Evolutionary conservation across 2,113 vertebrate species (phyloP), one percentile per base, ranked within the genome.

Genomic region (Xiphorhynchus elegans): DNA sequence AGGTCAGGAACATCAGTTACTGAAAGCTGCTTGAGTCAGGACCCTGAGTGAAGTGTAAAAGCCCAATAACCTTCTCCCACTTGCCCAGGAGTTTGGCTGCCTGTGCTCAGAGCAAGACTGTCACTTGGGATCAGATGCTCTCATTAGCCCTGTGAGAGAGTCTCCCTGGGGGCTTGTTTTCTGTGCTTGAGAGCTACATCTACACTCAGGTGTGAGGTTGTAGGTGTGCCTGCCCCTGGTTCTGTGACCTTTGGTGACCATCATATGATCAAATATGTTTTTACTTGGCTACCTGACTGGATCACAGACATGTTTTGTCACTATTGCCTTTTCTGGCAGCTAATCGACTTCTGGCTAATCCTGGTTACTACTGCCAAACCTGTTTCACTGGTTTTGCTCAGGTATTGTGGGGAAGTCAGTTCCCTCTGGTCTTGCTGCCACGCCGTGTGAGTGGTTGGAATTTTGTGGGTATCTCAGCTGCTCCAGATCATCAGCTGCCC

Each of bases 31-130:
- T 70, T 50, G 17, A 15, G 10, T 8, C 3, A 8, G 50, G 31
- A 29, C 19, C 9, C 18, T 0, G 0, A 12, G 46, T 2, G 56
- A 79, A 40, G 52, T 6, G 2, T 33, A 29, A 50, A 44, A 47
- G 13, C n/a, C 9, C 25, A 11, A 25, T 18, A 26, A 1, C 2
- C 19, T 29, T 77, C 19, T 11, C 21, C 17, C 2, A 3, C 28
- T 19, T 1, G 2, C 33, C 20, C 31, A 4, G n/a, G 31, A 62
- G 21, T 23, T 46, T 20, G 46, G 50, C n/a, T 46, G 53, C 26
- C 37, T 23, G 49, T 4, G 23, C 40, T 35, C 0, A 0, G 42
- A 37, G 55, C 21, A n/a, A 39, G 40, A 16, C 8, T 35, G 40
- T 2, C 26, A 33, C 11, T 9, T 7, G 50, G 29, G 6, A 7